Evolutionary conservation across 2,888 invertebrate species (phyloP), one percentile per base, ranked within the genome.

Genomic region (Epinotia brunnichana): DNA sequence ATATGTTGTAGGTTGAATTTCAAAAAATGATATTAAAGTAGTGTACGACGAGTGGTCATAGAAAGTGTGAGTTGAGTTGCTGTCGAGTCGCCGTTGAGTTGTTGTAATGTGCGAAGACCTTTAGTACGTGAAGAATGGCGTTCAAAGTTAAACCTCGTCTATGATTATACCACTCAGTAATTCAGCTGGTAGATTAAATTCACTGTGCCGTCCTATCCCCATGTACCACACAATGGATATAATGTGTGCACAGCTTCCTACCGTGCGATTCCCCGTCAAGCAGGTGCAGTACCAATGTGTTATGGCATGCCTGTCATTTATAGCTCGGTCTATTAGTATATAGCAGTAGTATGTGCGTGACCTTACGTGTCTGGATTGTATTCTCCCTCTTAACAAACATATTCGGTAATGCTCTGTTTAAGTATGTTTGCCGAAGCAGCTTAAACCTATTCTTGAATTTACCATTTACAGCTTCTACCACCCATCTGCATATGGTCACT

Each of bases 391-490:
- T 24, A 7, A 0, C 11, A 9, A 66, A 39, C 39, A 66, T 11
- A 39, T 66, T 5, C n/a, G 35, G 53, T 5, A 54, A 11, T 15
- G 53, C 35, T 15, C 35, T n/a, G 54, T 66, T 66, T 3, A 66
- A 66, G 35, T 66, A 66, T 10, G 24, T 19, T 35, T 66, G 54
- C 54, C 54, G 17, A 29, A 66, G 19, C 13, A 66, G 54, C 17
- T 53, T 66, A 54, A 66, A 66, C 9, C 35, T 35, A 11, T 53
- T 29, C 13, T 66, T 66, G 13, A 66, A 54, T 5, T 53, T 24
- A 3, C 64, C 64, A n/a, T 66, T 66, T 1, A 66, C 64, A 2
- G 53, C 54, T 11, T 66, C 64, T 2, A 66, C 54, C n/a, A 66
- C 64, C 64, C 54, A 66, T 54, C 64, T 24, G 17, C 64, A 66